Conservation (phyloP, 2,113 vertebrate species). For the Pipa parva region DNA sequence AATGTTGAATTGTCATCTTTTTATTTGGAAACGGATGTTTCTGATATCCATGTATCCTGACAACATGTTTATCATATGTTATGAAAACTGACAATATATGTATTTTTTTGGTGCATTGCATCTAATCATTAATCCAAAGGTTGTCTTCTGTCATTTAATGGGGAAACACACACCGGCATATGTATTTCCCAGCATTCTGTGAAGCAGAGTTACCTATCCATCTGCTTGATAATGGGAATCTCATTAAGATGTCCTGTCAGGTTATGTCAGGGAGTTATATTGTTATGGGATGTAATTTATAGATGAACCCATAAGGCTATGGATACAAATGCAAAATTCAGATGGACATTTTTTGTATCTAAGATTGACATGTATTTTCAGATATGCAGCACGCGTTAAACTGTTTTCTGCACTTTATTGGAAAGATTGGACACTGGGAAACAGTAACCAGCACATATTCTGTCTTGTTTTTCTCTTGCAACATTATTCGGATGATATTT, state of each 20-base stretch:
- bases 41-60: neutral
- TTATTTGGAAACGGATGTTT: neutral
- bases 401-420: neutral
- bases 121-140: neutral
- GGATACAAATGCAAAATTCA: neutral
- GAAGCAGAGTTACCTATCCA: neutral
- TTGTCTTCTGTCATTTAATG: neutral
- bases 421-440: neutral
- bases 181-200: neutral
- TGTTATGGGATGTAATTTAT: neutral
- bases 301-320: neutral
- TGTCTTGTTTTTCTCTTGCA: no score
- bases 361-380: neutral
- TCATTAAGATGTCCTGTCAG: constrained; percentile 1
- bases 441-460: no score
- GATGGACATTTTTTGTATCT: neutral
- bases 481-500: no score
- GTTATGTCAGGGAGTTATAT: neutral
- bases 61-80: neutral
- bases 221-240: neutral
- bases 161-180: neutral
- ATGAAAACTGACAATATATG: constrained; percentile 7
- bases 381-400: neutral
- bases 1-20: neutral
- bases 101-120: neutral